These are phyloP conservation scores for Poecile montanus DNA, from an alignment of 2,797 vertebrate genomes.

Conservation along the genomic window DNA sequence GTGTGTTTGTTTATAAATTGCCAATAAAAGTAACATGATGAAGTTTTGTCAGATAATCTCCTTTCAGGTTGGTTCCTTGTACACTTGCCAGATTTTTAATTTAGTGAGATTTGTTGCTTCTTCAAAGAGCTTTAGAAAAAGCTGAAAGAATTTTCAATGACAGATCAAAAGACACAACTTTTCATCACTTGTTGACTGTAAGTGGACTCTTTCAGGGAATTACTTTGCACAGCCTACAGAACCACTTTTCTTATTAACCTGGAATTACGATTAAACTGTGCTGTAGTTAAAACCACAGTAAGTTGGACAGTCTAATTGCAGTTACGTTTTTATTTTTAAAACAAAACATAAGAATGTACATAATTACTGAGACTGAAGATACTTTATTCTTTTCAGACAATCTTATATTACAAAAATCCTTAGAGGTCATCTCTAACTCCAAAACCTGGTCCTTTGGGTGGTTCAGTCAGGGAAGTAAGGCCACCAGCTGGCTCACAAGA, in stretches of 20 bases:
- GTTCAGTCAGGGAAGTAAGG: conserved; percentile 90
- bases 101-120: neutral
- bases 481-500: conserved; percentile 96
- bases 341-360: neutral
- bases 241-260: neutral
- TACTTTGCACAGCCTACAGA: neutral
- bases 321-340: neutral
- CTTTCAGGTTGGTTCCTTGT: neutral
- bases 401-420: conserved; percentile 50
- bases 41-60: neutral
- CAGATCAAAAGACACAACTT: neutral
- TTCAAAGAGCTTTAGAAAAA: neutral
- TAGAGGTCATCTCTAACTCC: conserved; percentile 91
- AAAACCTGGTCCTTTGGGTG: conserved; percentile 92
- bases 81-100: neutral
- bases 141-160: neutral
- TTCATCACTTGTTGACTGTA: accelerated
- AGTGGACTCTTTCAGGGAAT: neutral
- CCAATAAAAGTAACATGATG: neutral
- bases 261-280: neutral
- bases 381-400: conserved; percentile 54
- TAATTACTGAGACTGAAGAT: neutral
- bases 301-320: neutral
- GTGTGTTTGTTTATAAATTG: neutral
- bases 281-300: neutral